Percentiles rank a stretch among this genome's conserved stretches.
Conservation (phyloP, 2,888 invertebrate species). For the Nemapogon koenigi region DNA sequence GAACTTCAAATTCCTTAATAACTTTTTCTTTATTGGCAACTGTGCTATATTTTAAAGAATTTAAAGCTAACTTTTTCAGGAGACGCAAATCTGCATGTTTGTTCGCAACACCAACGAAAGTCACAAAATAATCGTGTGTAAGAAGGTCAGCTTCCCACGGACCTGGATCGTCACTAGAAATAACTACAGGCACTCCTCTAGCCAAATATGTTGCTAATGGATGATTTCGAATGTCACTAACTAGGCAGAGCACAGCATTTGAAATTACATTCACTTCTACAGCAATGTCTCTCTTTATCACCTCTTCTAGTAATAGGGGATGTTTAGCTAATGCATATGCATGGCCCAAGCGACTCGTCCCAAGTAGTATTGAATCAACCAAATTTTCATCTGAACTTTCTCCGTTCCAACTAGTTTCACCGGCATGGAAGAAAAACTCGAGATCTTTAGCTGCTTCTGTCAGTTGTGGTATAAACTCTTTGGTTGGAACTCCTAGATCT, state of each 20-base stretch:
- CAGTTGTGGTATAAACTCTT: slow-evolving; percentile 64
- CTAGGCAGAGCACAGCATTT: slow-evolving; percentile 69
- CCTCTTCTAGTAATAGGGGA: slow-evolving; percentile 67
- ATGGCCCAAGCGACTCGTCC: slow-evolving; percentile 78
- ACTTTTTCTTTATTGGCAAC: slow-evolving; percentile 46
- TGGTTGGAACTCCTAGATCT: slow-evolving; percentile 70
- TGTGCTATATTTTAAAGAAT: slow-evolving; percentile 75
- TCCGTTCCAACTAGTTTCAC: slow-evolving; percentile 81
- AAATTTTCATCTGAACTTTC: slow-evolving; percentile 73
- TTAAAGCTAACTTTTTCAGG: slow-evolving; percentile 76
- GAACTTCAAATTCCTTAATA: slow-evolving; percentile 40
- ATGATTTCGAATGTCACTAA: slow-evolving; percentile 71
- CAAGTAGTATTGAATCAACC: slow-evolving; percentile 75
- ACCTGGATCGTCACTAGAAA: slow-evolving; percentile 73
- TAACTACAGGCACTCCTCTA: slow-evolving; percentile 67
- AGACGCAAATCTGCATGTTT: slow-evolving; percentile 71
- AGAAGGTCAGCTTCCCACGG: slow-evolving; percentile 69
- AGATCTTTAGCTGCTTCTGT: slow-evolving; percentile 50
- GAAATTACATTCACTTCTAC: slow-evolving; percentile 74
- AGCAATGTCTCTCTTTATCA: slow-evolving; percentile 68
- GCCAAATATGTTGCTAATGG: slow-evolving; percentile 66
- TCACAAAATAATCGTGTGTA: slow-evolving; percentile 78
- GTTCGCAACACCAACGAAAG: slow-evolving; percentile 78
- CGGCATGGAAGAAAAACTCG: slow-evolving; percentile 79
- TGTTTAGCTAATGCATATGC: slow-evolving; percentile 78